phyloP scores from a whole-genome alignment of 2,797 vertebrate genomes.

The Danionella dracula region DNA sequence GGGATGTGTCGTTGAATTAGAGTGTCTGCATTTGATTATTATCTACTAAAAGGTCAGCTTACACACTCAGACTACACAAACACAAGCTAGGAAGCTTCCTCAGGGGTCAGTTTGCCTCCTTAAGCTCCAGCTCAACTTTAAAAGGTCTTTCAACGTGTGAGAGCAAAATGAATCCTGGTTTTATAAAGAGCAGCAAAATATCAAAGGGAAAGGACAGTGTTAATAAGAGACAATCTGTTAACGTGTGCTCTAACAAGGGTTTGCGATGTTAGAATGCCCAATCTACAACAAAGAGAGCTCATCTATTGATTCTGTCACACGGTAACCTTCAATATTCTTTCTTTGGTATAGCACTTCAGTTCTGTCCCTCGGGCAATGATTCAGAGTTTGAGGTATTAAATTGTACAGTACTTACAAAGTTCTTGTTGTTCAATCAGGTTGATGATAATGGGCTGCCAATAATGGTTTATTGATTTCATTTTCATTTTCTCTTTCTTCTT shows the following conservation, averaged over 20 bases:
- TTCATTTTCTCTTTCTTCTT: not conserved
- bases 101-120: not conserved
- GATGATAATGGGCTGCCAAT: no score
- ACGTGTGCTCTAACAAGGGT: not conserved
- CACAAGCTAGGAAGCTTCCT: not conserved
- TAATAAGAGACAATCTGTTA: not conserved
- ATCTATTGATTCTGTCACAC: constrained; percentile 3
- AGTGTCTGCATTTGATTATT: constrained; percentile 9
- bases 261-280: not conserved
- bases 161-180: not conserved
- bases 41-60: constrained; percentile 8
- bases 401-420: not conserved
- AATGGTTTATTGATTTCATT: not conserved
- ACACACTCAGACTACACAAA: not conserved
- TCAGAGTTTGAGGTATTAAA: not conserved
- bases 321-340: not conserved
- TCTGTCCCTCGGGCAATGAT: not conserved
- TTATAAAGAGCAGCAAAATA: constrained; percentile 4
- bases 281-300: not conserved
- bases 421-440: not conserved
- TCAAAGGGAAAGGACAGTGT: not conserved
- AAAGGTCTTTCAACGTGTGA: not conserved
- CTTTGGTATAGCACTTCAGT: not conserved
- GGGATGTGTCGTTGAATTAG: constrained; percentile 23
- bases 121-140: constrained; percentile 1